Evolutionary conservation across 2,797 vertebrate species (phyloP).

Genomic region (Anabas testudineus): DNA sequence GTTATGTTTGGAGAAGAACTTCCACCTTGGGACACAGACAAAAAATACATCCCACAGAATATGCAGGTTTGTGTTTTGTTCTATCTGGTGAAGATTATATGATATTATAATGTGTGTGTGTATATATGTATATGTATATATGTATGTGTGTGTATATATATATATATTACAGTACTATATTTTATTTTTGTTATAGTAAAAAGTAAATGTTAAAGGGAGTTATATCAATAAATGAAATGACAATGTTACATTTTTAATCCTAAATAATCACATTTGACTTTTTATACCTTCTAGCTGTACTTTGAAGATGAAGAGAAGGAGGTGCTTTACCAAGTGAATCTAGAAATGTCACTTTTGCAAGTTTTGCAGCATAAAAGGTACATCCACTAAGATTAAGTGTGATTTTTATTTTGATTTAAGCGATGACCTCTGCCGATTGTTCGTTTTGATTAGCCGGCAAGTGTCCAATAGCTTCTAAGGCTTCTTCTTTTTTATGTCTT

Average conservation of each 20-base stretch:
- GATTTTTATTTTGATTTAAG: background rate
- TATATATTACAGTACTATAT: too few species aligned
- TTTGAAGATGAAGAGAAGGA: conserved; percentile 90
- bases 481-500: background rate
- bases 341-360: conserved; percentile 83
- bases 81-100: too few species aligned
- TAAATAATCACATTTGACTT: too few species aligned
- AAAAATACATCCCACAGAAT: conserved; percentile 89
- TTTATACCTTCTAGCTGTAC: conserved; percentile 84
- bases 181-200: too few species aligned
- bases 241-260: too few species aligned
- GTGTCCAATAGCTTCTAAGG: background rate
- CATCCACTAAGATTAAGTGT: background rate
- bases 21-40: conserved; percentile 93
- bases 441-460: background rate
- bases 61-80: conserved; percentile 85
- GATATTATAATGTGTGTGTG: too few species aligned
- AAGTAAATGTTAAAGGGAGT: too few species aligned
- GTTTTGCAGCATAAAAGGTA: conserved; percentile 90
- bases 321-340: conserved; percentile 84
- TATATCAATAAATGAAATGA: too few species aligned
- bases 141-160: too few species aligned
- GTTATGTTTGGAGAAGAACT: conserved; percentile 94
- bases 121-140: too few species aligned
- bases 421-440: background rate